Evolutionary conservation across 2,113 vertebrate species (phyloP), one percentile per base, ranked within the genome.

Genomic region (Paramisgurnus dabryanus): DNA sequence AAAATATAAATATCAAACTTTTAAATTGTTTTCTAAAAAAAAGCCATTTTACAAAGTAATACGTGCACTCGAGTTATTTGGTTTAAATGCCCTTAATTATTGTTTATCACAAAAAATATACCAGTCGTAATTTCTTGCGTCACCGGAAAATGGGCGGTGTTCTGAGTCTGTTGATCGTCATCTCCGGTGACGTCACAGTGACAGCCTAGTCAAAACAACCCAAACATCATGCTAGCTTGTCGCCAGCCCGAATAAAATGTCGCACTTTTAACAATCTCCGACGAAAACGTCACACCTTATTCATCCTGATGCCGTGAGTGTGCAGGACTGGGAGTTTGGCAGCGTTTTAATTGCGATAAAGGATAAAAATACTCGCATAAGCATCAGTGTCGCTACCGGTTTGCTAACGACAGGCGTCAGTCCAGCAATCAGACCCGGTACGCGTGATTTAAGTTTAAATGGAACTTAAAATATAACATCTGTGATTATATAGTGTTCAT

Each of bases 191-290:
- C 79, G 60, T 70, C 78, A 40, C 11, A 13, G 49, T 75, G 71
- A 81, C 71, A 63, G 9, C 64, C 66, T 63, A 73, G 50, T 75
- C 79, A 81, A 81, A 81, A 81, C 79, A 81, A 75, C 61, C 40
- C 43, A 67, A 81, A 81, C 53, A 81, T 67, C 63, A 81, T 66
- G 74, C 74, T 66, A 76, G 47, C 74, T 61, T 7, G 34, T 76
- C 61, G 0, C 6, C 41, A 2, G 17, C 34, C 27, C 13, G 8
- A 50, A 17, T 66, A 66, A 76, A 66, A 76, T 65, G 61, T 76
- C 74, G 61, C 12, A 17, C 50, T 76, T 55, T 11, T 76, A 39
- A 10, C 41, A 6, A 76, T 41, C 6, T 45, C 49, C 47, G 63
- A 39, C 55, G 63, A 53, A 76, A 10, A 5, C 63, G 6, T 40